phyloP scores from a whole-genome alignment of 1,140 invertebrate genomes.

The Lucilia sericata region DNA sequence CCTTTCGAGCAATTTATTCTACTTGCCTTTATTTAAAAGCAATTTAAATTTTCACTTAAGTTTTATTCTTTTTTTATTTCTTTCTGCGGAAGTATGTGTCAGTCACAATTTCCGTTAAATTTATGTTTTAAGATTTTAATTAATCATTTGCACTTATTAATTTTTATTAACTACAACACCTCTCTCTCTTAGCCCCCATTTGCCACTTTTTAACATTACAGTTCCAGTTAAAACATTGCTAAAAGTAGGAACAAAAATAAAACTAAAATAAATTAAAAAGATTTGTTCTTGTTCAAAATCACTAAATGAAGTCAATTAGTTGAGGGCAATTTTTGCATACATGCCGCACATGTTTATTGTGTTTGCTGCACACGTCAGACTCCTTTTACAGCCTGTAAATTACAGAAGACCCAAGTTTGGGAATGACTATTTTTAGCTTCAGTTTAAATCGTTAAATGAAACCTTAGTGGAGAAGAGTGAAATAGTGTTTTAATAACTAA shows the following conservation, averaged over 20 bases:
- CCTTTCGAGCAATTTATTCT: not conserved
- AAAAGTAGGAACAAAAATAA: not conserved
- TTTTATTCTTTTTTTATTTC: not conserved
- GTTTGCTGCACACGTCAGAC: not conserved
- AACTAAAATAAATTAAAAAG: not conserved
- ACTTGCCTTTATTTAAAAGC: not conserved
- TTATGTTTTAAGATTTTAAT: constrained; percentile 25
- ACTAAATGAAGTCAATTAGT: constrained; percentile 21
- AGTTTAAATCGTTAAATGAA: not conserved
- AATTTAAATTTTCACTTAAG: no score
- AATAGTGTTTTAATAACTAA: not conserved
- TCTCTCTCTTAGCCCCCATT: not conserved
- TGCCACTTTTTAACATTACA: not conserved
- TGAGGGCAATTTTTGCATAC: not conserved
- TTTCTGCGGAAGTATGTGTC: constrained; percentile 9
- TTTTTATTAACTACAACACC: constrained; percentile 10
- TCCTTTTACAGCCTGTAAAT: not conserved
- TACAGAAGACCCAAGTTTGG: not conserved
- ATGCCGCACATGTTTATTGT: constrained; percentile 1
- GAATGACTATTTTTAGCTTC: no score
- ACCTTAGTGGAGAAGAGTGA: not conserved
- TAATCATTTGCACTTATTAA: constrained; percentile 21
- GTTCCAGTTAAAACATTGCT: not conserved
- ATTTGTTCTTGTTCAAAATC: constrained; percentile 6
- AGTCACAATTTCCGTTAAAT: constrained; percentile 23